Conservation (phyloP, 2,888 invertebrate species). For the Xestia rhomboidea region DNA sequence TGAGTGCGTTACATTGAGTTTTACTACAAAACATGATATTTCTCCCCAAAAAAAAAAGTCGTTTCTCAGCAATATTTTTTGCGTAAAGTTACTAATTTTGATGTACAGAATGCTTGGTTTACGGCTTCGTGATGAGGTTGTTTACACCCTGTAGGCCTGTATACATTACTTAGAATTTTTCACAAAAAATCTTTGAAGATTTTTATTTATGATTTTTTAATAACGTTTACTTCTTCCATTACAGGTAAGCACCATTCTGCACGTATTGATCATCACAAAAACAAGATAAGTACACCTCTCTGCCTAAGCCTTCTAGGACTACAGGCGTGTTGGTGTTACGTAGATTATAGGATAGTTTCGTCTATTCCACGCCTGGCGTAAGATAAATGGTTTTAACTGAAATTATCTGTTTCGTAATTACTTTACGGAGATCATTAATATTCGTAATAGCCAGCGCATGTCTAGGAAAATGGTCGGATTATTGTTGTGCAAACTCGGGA, state of each 20-base stretch:
- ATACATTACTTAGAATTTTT: background rate
- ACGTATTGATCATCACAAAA: background rate
- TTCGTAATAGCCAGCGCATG: constrained; percentile 4
- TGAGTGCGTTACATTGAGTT: too few relatives aligned
- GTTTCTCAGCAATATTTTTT: too few relatives aligned
- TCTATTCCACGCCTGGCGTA: background rate
- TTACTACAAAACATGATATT: too few relatives aligned
- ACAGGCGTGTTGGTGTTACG: background rate
- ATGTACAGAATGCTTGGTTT: too few relatives aligned
- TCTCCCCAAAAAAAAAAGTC: background rate
- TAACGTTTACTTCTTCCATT: background rate
- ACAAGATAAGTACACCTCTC: background rate
- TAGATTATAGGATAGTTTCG: background rate
- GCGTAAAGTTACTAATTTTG: too few relatives aligned
- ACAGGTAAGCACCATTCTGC: background rate
- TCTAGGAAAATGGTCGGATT: background rate
- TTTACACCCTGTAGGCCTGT: too few relatives aligned
- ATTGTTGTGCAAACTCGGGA: background rate
- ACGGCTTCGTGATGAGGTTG: too few relatives aligned
- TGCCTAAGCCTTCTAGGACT: background rate
- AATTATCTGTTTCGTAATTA: constrained; percentile 30
- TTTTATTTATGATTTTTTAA: background rate
- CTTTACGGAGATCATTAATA: constrained; percentile 30
- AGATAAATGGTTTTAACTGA: constrained; percentile 24
- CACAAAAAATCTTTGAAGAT: background rate